phyloP scores from a whole-genome alignment of 2,113 vertebrate genomes.

The Platysternon megacephalum region DNA sequence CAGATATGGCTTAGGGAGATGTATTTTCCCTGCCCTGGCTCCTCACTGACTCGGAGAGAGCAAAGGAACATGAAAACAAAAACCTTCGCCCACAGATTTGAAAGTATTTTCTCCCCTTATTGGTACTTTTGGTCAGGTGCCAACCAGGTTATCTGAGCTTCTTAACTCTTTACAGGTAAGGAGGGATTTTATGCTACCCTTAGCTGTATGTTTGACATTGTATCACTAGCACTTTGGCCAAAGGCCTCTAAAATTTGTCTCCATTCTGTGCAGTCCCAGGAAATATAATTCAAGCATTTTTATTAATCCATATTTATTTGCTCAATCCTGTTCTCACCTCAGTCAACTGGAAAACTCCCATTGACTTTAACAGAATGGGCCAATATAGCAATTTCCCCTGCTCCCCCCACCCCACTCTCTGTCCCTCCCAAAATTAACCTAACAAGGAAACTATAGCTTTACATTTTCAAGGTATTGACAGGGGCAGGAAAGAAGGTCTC shows the following conservation, averaged over 20 bases:
- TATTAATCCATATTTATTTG: neutral
- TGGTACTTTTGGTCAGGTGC: too few species aligned
- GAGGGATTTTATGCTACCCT: too few species aligned
- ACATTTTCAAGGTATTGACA: neutral
- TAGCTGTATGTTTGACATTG: neutral
- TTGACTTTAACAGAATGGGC: neutral
- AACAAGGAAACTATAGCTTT: neutral
- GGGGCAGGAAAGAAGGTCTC: neutral
- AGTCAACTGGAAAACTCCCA: neutral
- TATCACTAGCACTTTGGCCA: neutral
- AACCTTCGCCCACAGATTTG: too few species aligned
- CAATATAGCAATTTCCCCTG: neutral
- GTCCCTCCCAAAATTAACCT: neutral
- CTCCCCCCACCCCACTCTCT: neutral
- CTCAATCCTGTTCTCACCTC: neutral
- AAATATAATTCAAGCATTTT: neutral
- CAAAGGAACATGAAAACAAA: too few species aligned
- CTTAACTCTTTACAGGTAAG: too few species aligned
- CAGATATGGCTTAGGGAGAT: too few species aligned
- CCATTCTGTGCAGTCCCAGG: neutral
- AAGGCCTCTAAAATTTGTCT: accelerated
- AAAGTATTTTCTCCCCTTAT: too few species aligned
- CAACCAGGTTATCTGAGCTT: too few species aligned
- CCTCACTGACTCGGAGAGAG: too few species aligned
- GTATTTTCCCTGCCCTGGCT: too few species aligned